Evolutionary conservation across 2,797 vertebrate genomes (phyloP).

Genomic region (Fistularia commersonii): DNA sequence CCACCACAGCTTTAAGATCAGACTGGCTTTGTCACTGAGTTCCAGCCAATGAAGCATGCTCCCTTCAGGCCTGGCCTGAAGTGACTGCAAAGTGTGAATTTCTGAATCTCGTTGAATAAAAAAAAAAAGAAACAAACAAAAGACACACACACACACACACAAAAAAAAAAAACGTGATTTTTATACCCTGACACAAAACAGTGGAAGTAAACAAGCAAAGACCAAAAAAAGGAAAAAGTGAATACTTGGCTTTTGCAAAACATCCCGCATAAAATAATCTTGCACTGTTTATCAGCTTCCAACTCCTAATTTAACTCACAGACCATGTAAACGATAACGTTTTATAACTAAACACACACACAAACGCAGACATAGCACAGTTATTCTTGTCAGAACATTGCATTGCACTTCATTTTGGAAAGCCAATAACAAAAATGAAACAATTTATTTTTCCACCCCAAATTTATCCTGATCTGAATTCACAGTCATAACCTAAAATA

Average conservation of each 20-base stretch:
- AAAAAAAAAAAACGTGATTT: too few relatives aligned
- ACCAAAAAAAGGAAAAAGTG: slow-evolving; percentile 6
- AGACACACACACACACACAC: too few relatives aligned
- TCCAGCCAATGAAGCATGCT: slow-evolving; percentile 31
- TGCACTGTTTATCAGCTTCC: slow-evolving; percentile 19
- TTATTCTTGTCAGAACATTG: too few relatives aligned
- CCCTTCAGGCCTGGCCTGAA: slow-evolving; percentile 20
- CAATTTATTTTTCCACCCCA: too few relatives aligned
- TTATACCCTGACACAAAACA: too few relatives aligned
- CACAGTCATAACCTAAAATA: too few relatives aligned
- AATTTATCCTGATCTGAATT: too few relatives aligned
- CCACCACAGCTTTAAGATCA: slow-evolving; percentile 45
- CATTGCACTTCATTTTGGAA: too few relatives aligned
- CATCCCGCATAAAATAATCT: slow-evolving; percentile 8
- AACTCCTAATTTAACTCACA: slow-evolving; percentile 20
- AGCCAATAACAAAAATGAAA: too few relatives aligned
- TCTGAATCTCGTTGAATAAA: slow-evolving; percentile 17
- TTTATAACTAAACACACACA: too few relatives aligned
- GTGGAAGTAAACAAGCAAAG: too few relatives aligned
- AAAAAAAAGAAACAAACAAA: background rate
- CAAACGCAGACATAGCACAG: too few relatives aligned
- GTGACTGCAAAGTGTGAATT: slow-evolving; percentile 22
- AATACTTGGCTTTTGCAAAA: slow-evolving; percentile 2
- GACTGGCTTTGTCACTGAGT: slow-evolving; percentile 36
- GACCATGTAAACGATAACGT: background rate